Base-by-base conservation (phyloP, 1,140 invertebrate species). In the Ridgeia piscesae region DNA sequence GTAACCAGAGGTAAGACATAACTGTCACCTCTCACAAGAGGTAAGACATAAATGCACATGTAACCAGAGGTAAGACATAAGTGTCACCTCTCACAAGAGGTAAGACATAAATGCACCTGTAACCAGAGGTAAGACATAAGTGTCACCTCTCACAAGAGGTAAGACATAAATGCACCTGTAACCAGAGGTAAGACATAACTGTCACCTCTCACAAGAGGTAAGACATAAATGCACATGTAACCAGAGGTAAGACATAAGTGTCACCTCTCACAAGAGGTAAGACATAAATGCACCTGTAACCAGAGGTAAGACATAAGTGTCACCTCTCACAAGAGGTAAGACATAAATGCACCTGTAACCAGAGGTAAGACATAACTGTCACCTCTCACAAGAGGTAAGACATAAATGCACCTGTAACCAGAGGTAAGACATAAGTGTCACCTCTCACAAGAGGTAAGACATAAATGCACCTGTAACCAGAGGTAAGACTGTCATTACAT, bases 21-120 rank as follows among this genome's bases (percentile, higher is more conserved):
- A 17, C 6, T 77, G 58, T 77, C 58, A 77, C 58, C 58, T n/a
- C n/a, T n/a, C n/a, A n/a, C n/a, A n/a, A 77, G 58, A 77, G 17
- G 58, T 77, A 77, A 77, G 58, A 77, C 58, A 17, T 77, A 31
- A 6, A 48, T 91, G 35, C 91, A 9, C 93, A 91, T 88, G 93
- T 93, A 2, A 92, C 91, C 34, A 93, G 50, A 92, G 92, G 93
- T 92, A 58, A 91, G 91, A 42, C 33, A 35, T 34, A 35, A 27
- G 89, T 77, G 58, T 77, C 58, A 50, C 77, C 92, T 9, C 8
- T 90, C 33, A 50, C 77, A 89, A 33, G 89, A 77, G 33, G 92
- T 90, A 92, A 89, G 92, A 42, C 35, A 33, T 34, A 17, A 34
- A n/a, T 34, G 89, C n/a, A 89, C 34, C n/a, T 89, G 92, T 93